Conservation (phyloP, 1,140 invertebrate genomes). For the Orchesella cincta region DNA sequence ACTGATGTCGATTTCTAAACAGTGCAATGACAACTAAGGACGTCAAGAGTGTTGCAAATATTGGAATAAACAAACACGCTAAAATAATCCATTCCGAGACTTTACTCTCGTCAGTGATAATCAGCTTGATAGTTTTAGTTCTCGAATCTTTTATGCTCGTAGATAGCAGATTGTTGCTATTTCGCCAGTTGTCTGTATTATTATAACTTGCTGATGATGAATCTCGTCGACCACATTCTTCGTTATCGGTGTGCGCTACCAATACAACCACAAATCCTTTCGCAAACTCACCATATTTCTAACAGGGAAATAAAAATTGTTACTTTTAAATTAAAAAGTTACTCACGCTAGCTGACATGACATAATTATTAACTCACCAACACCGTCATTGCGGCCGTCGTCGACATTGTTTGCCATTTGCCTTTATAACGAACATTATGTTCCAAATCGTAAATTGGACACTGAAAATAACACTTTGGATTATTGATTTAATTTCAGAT, state of each 20-base stretch:
- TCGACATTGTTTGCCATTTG: conserved; percentile 47
- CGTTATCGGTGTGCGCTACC: conserved; percentile 36
- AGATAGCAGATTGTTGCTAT: background rate
- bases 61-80: conserved; percentile 37
- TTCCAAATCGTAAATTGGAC: conserved; percentile 45
- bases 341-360: background rate
- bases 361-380: conserved; percentile 26
- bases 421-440: conserved; percentile 40
- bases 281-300: conserved; percentile 4
- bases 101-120: conserved; percentile 34
- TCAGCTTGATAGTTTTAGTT: conserved; percentile 30
- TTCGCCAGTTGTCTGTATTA: background rate
- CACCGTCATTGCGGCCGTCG: conserved; percentile 40
- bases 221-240: conserved; percentile 17
- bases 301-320: background rate
- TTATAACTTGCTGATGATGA: background rate
- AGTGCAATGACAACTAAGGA: conserved; percentile 6
- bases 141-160: background rate
- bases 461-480: no score
- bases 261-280: conserved; percentile 40
- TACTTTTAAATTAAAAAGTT: background rate
- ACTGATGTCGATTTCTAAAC: conserved; percentile 42
- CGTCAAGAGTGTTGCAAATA: conserved; percentile 16
- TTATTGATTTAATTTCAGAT: background rate
- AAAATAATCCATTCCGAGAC: conserved; percentile 21